Base-by-base conservation (phyloP, 2,888 invertebrate genomes). In the Tachina lurida region DNA sequence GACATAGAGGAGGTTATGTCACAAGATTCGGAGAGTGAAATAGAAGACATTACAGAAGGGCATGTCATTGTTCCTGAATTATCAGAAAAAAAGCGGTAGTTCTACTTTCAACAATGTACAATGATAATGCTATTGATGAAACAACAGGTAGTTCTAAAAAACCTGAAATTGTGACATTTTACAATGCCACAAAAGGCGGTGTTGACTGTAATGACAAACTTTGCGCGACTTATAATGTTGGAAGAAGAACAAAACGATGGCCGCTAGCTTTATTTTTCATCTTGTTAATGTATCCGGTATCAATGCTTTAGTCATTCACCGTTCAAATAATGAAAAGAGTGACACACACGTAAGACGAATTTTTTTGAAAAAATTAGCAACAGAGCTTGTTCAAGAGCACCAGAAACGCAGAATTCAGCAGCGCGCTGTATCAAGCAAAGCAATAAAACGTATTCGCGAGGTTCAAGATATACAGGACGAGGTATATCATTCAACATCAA, bases 301-400 rank as follows among this genome's bases (percentile, higher is more conserved):
- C 63, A 78, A 68, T 62, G 62, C 63, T 63, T 63, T 45, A 63
- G 45, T 63, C 63, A 63, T 76, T 52, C 47, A 58, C 77, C 54
- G 47, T 22, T 65, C 63, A 17, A 76, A 76, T 22, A 84, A 79
- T 84, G 84, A 84, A 63, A 78, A 78, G 78, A 63, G 83, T 71
- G 56, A 22, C 62, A 78, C 78, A 71, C 43, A 67, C 31, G 39
- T 41, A 83, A 83, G 78, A 63, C 77, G 56, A 62, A 79, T 80
- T 74, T 79, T 74, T 74, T 80, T 80, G 45, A 84, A 80, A 58
- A 80, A 84, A 67, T 80, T 80, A 15, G 74, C 67, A 74, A 67
- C 73, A 67, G 63, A 58, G 65, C 56, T 84, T 67, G 68, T 52
- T 47, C n/a, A 68, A 68, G 39, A 68, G 31, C 68, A 52, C 52